These are phyloP conservation scores for Porphyrio hochstetteri DNA, from an alignment of 2,113 vertebrate species.

Conservation along the genomic window DNA sequence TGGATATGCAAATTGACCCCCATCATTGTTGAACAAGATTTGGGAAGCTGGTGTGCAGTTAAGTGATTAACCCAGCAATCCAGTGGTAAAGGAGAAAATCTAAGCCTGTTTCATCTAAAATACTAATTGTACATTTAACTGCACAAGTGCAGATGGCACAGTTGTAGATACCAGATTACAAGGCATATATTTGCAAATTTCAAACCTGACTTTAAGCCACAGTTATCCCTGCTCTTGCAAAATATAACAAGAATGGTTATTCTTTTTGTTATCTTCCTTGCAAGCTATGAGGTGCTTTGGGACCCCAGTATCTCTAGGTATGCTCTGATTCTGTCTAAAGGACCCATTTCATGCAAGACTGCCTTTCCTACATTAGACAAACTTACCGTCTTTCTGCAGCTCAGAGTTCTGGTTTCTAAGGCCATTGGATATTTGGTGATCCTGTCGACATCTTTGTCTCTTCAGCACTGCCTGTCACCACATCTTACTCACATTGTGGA, in stretches of 20 bases:
- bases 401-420: conserved; percentile 7
- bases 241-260: background rate
- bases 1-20: background rate
- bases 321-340: background rate
- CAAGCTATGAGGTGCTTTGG: background rate
- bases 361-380: background rate
- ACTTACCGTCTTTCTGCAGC: background rate
- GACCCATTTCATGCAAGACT: background rate
- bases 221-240: background rate
- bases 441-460: background rate
- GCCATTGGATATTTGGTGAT: background rate
- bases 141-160: background rate
- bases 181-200: background rate
- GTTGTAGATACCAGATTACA: background rate
- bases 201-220: background rate
- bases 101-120: background rate
- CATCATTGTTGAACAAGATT: background rate
- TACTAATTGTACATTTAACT: background rate
- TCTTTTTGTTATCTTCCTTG: background rate
- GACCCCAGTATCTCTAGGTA: background rate
- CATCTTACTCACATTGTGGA: conserved; percentile 25
- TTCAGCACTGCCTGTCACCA: conserved; percentile 12
- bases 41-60: background rate
- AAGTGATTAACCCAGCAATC: background rate
- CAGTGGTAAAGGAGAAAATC: background rate